These are phyloP conservation scores for Characodon lateralis DNA, from an alignment of 2,797 vertebrate species.

Conservation along the genomic window DNA sequence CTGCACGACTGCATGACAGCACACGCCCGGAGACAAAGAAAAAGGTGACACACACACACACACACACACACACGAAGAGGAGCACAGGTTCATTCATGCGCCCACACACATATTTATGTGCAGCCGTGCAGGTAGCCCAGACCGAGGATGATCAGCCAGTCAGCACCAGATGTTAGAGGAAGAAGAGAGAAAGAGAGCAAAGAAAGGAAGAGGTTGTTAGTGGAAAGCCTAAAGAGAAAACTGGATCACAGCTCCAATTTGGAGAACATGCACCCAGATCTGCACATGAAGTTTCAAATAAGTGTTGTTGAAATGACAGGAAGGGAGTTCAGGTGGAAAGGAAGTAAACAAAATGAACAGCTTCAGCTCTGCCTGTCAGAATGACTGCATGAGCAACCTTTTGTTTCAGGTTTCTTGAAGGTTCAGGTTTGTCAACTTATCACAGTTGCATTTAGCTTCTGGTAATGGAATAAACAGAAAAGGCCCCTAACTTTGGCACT, in stretches of 20 bases:
- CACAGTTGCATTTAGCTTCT: neutral
- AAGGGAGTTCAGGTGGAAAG: neutral
- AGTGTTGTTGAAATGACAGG: neutral
- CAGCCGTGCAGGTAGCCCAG: conserved; percentile 72
- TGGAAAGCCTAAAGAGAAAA: conserved; percentile 51
- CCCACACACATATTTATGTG: conserved; percentile 16
- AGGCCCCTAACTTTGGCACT: neutral
- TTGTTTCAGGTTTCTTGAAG: neutral
- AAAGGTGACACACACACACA: conserved; percentile 58
- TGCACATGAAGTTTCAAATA: neutral
- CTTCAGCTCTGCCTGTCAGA: neutral
- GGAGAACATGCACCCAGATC: conserved; percentile 48
- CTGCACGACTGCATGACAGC: conserved; percentile 91
- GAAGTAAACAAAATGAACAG: neutral
- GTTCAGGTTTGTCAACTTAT: neutral
- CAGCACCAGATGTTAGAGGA: conserved; percentile 72
- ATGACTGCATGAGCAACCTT: neutral
- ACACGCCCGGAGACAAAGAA: conserved; percentile 31
- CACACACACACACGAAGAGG: conserved; percentile 54
- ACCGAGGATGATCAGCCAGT: conserved; percentile 69
- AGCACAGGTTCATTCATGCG: neutral
- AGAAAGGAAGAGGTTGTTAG: conserved; percentile 63
- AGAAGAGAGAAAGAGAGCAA: conserved; percentile 47
- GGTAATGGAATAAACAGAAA: neutral
- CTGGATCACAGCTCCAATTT: conserved; percentile 54